phyloP scores from a whole-genome alignment of 2,888 invertebrate genomes.

The Drosophila emarginata region DNA sequence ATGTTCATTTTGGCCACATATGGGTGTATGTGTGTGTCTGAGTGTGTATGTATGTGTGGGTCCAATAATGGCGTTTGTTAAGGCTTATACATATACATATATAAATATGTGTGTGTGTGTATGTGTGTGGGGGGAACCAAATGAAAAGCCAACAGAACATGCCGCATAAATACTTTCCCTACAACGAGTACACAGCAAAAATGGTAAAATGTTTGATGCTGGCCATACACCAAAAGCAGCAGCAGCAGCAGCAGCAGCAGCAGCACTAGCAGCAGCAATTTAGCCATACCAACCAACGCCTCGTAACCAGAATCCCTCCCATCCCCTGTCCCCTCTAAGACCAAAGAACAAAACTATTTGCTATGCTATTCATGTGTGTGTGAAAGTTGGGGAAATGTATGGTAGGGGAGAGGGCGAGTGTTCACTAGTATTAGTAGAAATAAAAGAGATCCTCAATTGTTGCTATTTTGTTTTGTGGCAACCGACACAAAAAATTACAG shows the following conservation, averaged over 20 bases:
- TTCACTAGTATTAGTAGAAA: constrained; percentile 1
- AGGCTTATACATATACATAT: constrained; percentile 36
- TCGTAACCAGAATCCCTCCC: neutral
- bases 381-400: constrained; percentile 22
- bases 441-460: constrained; percentile 40
- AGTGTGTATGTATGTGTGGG: constrained; percentile 20
- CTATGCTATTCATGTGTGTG: constrained; percentile 52
- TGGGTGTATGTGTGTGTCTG: constrained; percentile 48
- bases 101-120: constrained; percentile 24
- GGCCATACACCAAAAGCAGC: neutral
- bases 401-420: neutral
- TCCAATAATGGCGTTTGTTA: constrained; percentile 49
- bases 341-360: constrained; percentile 65
- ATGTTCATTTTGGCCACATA: constrained; percentile 72
- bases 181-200: constrained; percentile 7
- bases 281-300: constrained; percentile 19
- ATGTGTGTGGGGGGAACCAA: constrained; percentile 43
- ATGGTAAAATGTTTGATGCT: constrained; percentile 9
- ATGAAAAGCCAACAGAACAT: constrained; percentile 63
- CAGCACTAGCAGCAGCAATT: neutral
- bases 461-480: constrained; percentile 49
- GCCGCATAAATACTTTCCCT: constrained; percentile 58
- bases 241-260: constrained; percentile 9
- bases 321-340: constrained; percentile 21
- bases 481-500: constrained; percentile 69